phyloP scores from a whole-genome alignment of 2,888 invertebrate genomes.

The Pherbina coryleti region DNA sequence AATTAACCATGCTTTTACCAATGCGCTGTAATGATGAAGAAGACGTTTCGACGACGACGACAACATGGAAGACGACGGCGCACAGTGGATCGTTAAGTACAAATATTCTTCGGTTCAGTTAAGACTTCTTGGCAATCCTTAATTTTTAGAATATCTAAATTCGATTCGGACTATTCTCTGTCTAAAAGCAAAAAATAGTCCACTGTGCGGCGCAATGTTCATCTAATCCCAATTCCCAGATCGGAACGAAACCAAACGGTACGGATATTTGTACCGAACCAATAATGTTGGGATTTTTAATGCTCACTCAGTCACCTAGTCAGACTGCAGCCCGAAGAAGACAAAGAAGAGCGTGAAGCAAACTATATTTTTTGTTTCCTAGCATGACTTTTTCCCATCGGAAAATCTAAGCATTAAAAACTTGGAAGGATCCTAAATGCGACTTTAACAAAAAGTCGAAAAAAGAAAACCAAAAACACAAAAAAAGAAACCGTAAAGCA shows the following conservation, averaged over 20 bases:
- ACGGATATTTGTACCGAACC: slow-evolving; percentile 7
- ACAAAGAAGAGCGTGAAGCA: not conserved
- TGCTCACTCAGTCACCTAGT: slow-evolving; percentile 5
- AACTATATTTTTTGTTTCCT: not conserved
- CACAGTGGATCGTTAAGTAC: too few species aligned
- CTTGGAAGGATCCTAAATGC: slow-evolving; percentile 34
- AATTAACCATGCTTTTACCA: slow-evolving; percentile 42
- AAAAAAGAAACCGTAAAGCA: not conserved
- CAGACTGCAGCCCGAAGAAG: not conserved
- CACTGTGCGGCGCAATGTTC: too few species aligned
- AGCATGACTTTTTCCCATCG: slow-evolving; percentile 50
- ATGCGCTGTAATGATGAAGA: not conserved
- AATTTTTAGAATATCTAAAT: too few species aligned
- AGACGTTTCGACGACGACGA: not conserved
- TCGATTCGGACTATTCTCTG: too few species aligned
- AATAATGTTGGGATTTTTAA: slow-evolving; percentile 24
- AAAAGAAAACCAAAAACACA: not conserved
- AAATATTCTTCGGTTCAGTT: too few species aligned
- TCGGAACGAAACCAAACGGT: slow-evolving; percentile 32
- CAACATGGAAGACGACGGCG: slow-evolving; percentile 5
- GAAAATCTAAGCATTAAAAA: slow-evolving; percentile 50
- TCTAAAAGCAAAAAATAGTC: too few species aligned
- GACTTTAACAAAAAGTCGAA: not conserved
- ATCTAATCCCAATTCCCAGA: slow-evolving; percentile 10
- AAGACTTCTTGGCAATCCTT: too few species aligned